Conservation (phyloP, 2,888 invertebrate genomes). For the Chymomyza procnemis region DNA sequence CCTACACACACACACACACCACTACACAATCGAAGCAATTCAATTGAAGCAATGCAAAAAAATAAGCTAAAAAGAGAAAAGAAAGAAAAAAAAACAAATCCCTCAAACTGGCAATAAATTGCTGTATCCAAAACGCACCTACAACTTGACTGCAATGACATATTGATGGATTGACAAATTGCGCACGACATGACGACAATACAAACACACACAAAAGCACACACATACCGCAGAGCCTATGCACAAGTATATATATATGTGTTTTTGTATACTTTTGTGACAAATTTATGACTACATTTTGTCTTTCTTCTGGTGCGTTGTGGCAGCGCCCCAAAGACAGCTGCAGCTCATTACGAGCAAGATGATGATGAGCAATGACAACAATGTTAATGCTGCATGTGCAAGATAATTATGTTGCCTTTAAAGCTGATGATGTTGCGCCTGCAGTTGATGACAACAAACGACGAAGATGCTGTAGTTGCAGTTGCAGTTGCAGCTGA, state of each 20-base stretch:
- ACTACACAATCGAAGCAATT: slow-evolving; percentile 56
- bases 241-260: neutral
- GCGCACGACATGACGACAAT: slow-evolving; percentile 15
- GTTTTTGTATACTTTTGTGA: slow-evolving; percentile 42
- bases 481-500: too few species aligned
- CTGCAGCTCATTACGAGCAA: neutral
- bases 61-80: slow-evolving; percentile 38
- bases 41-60: slow-evolving; percentile 38
- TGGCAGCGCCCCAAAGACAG: neutral
- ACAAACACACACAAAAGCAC: neutral
- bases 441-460: slow-evolving; percentile 27
- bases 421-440: slow-evolving; percentile 25
- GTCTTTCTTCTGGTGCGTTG: slow-evolving; percentile 24
- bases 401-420: slow-evolving; percentile 13
- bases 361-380: neutral
- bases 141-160: neutral
- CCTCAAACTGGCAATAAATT: slow-evolving; percentile 52
- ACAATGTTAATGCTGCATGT: neutral
- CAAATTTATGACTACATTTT: slow-evolving; percentile 69
- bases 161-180: slow-evolving; percentile 59
- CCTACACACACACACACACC: slow-evolving; percentile 1
- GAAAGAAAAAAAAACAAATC: neutral
- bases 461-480: too few species aligned
- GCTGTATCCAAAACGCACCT: slow-evolving; percentile 35
- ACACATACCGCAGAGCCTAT: too few species aligned